phyloP scores from a whole-genome alignment of 2,888 invertebrate genomes.

The Candidula unifasciata region DNA sequence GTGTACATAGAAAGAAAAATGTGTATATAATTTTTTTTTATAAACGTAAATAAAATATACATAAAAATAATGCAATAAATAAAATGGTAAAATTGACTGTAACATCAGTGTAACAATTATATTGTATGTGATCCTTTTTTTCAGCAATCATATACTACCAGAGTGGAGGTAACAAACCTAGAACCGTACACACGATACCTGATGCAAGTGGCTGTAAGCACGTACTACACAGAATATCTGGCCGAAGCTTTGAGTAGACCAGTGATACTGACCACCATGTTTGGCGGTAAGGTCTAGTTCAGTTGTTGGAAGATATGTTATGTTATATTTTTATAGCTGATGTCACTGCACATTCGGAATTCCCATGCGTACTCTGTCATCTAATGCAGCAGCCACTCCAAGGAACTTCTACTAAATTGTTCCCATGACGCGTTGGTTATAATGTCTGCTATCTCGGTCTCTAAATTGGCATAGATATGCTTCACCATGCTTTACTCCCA shows the following conservation, averaged over 20 bases:
- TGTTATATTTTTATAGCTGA: neutral
- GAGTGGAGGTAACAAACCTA: constrained; percentile 81
- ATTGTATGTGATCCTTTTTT: constrained; percentile 56
- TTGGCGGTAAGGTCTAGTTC: constrained; percentile 82
- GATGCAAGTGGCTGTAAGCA: constrained; percentile 85
- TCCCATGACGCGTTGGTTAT: too few relatives aligned
- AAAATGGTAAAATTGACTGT: neutral
- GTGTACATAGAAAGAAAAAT: too few relatives aligned
- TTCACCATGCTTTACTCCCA: too few relatives aligned
- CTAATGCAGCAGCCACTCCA: too few relatives aligned
- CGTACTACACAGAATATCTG: constrained; percentile 85
- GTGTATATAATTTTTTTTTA: too few relatives aligned
- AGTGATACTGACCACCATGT: constrained; percentile 84
- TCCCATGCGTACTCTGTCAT: too few relatives aligned
- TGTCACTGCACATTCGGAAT: too few relatives aligned
- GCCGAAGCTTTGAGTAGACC: constrained; percentile 80
- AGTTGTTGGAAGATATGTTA: constrained; percentile 37
- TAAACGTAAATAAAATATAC: too few relatives aligned
- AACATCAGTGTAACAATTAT: constrained; percentile 57
- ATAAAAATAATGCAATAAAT: neutral
- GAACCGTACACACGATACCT: constrained; percentile 88
- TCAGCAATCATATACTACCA: constrained; percentile 81
- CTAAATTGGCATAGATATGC: too few relatives aligned
- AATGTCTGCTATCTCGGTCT: too few relatives aligned
- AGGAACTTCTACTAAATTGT: too few relatives aligned